Evolutionary conservation across 2,113 vertebrate genomes (phyloP), one percentile per base, ranked within the genome.

Genomic region (Melanotaenia duboulayi): DNA sequence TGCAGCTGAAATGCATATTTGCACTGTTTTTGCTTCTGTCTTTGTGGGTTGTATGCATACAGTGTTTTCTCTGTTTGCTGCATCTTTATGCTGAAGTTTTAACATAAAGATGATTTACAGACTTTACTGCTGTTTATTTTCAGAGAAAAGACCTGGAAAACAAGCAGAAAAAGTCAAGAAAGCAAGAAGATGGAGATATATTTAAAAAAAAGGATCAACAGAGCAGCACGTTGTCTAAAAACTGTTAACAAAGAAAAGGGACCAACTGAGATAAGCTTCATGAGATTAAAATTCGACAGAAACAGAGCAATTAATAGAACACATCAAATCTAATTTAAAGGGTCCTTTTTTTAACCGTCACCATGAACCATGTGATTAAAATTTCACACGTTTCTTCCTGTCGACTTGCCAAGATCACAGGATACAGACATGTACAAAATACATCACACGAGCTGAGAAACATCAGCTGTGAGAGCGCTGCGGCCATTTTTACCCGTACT

Each of bases 31-130:
- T 42, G 52, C 56, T 70, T 19, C 14, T 59, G 63, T 76, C 60
- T 76, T 46, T 2, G 16, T 12, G 66, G 50, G 44, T 56, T 74
- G 52, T 65, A 81, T 66, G 76, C 77, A 81, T 52, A 63, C 62
- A 1, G 20, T 65, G 58, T 72, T 78, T 65, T 52, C 66, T 67
- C 25, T 82, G 81, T 76, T 81, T 80, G 65, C 84, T 19, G 68
- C 22, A 19, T 74, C 51, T 73, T 61, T 22, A 77, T 2, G 50
- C 67, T 58, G 4, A 16, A 6, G 40, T 40, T 82, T 76, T 76
- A 67, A 81, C 68, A 22, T 81, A 76, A 57, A 78, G 70, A 46
- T 22, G 49, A 81, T 78, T 81, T 72, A 75, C 39, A 85, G 78
- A 66, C 76, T 87, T 54, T 71, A 32, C 37, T 48, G 20, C 4